phyloP scores from a whole-genome alignment of 2,888 invertebrate species.

The Cephus nigrinus region DNA sequence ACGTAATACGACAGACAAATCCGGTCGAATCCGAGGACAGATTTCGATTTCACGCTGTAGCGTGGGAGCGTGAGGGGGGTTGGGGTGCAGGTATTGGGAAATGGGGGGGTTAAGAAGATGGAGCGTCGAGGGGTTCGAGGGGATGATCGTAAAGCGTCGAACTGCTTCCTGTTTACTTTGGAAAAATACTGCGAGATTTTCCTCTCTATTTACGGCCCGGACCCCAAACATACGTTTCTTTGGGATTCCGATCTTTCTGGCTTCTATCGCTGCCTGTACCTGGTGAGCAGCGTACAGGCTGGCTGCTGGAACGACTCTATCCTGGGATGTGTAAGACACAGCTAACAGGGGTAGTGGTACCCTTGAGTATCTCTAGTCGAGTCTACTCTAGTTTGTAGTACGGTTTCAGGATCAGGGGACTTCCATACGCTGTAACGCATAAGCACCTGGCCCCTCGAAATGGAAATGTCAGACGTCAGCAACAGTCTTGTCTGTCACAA shows the following conservation, averaged over 20 bases:
- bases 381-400: not conserved
- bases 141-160: not conserved
- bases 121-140: not conserved
- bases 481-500: not conserved
- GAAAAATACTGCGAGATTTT: slow-evolving; percentile 1
- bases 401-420: not conserved
- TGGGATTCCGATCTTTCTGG: not conserved
- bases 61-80: not conserved
- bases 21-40: not conserved
- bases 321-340: not conserved
- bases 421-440: not conserved
- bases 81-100: not conserved
- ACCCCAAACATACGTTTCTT: slow-evolving; percentile 1
- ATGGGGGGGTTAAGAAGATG: not conserved
- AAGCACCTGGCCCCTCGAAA: not conserved
- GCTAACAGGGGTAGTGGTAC: not conserved
- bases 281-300: not conserved
- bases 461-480: not conserved
- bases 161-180: not conserved
- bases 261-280: not conserved
- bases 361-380: not conserved
- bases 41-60: not conserved
- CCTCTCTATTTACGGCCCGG: not conserved
- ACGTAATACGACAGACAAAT: not conserved
- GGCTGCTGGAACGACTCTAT: not conserved